Conservation (phyloP, 2,888 invertebrate species). For the Creontiades dilutus region DNA sequence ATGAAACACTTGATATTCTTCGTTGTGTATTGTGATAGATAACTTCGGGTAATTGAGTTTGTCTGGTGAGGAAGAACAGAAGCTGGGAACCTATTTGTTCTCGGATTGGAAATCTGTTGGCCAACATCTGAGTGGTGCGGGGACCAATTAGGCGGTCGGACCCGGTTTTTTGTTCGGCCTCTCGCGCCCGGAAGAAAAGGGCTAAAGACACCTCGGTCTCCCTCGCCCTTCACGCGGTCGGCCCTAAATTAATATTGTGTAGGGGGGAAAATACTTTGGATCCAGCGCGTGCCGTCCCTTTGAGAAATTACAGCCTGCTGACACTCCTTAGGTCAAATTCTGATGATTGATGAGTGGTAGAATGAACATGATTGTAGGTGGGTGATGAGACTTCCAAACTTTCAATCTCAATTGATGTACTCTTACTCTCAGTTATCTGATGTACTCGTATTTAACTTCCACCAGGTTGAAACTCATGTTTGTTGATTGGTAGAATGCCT, state of each 20-base stretch:
- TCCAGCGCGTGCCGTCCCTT: neutral
- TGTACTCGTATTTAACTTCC: no score
- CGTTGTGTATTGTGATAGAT: no score
- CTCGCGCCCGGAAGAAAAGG: neutral
- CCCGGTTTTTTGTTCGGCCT: slow-evolving; percentile 6
- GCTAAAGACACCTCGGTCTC: slow-evolving; percentile 13
- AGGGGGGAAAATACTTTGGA: neutral
- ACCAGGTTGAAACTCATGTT: no score
- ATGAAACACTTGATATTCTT: no score
- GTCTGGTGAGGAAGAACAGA: neutral
- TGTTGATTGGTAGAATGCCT: no score
- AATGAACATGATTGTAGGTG: no score
- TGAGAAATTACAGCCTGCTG: neutral
- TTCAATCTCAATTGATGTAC: no score
- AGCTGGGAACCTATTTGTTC: slow-evolving; percentile 6
- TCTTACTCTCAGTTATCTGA: no score
- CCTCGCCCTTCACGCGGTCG: neutral
- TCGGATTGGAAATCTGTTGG: slow-evolving; percentile 14
- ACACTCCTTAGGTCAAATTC: neutral
- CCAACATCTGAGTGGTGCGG: neutral
- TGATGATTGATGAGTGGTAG: neutral
- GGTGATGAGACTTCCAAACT: no score
- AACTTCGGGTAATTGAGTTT: neutral
- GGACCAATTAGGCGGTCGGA: slow-evolving; percentile 13
- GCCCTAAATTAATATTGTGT: slow-evolving; percentile 1